Evolutionary conservation across 2,113 vertebrate species (phyloP).

Genomic region (Picathartes gymnocephalus): DNA sequence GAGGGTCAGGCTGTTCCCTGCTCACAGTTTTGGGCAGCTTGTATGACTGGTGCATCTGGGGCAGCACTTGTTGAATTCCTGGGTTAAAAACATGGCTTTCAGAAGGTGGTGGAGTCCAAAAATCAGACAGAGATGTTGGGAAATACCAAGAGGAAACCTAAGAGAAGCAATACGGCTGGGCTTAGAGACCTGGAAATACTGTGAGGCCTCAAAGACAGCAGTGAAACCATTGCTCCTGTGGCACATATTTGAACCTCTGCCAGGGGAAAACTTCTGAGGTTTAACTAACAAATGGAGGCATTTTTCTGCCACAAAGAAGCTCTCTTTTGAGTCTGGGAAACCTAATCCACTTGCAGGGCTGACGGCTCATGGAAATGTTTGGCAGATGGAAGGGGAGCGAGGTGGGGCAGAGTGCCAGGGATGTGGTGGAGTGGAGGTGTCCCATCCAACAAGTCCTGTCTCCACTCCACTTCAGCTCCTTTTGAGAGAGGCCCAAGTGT

Average conservation of each 20-base stretch:
- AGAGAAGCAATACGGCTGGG: neutral
- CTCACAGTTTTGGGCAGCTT: neutral
- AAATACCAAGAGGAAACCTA: neutral
- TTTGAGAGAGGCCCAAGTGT: neutral
- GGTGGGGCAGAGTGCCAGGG: neutral
- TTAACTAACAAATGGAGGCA: neutral
- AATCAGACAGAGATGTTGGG: neutral
- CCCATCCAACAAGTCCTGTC: neutral
- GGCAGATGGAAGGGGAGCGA: neutral
- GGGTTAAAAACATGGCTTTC: neutral
- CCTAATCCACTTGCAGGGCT: neutral
- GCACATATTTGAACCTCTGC: conserved; percentile 29
- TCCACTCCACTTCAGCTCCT: neutral
- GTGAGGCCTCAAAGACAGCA: neutral
- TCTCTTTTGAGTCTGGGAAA: neutral
- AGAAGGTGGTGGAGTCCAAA: neutral
- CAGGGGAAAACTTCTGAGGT: conserved; percentile 27
- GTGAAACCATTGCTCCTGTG: neutral
- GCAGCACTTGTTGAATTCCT: neutral
- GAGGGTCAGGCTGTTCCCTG: neutral
- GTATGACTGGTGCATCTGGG: fast-evolving
- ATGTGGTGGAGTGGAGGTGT: neutral
- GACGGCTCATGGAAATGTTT: neutral
- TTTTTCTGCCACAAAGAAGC: conserved; percentile 24
- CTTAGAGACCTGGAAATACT: neutral